Evolutionary conservation across 2,797 vertebrate species (phyloP).

Genomic region (Pelodytes ibericus): DNA sequence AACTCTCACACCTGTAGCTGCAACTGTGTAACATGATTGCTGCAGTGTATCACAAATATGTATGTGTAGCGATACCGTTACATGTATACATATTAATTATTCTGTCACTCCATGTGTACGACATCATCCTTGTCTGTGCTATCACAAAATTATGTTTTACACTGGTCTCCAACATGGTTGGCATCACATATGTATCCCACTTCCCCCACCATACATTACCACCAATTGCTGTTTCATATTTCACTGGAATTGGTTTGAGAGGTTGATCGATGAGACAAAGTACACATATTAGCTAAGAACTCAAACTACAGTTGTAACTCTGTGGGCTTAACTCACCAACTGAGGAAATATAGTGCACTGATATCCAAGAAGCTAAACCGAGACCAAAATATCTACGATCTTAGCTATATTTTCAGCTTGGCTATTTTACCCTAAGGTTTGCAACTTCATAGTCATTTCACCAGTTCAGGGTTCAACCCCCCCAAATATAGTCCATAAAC

Average conservation of each 20-base stretch:
- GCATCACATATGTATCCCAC: conserved; percentile 15
- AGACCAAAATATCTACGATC: too few relatives aligned
- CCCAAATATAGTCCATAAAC: too few relatives aligned
- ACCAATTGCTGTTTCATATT: not conserved
- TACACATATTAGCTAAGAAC: not conserved
- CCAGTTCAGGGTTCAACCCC: too few relatives aligned
- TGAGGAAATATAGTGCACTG: too few relatives aligned
- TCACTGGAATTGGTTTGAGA: conserved; percentile 31
- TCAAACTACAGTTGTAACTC: too few relatives aligned
- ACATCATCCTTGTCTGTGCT: conserved; percentile 50
- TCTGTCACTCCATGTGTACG: conserved; percentile 52
- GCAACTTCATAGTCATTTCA: too few relatives aligned
- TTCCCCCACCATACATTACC: not conserved
- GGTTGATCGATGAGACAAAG: conserved; percentile 5
- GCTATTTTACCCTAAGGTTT: too few relatives aligned
- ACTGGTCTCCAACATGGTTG: not conserved
- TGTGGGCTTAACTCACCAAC: too few relatives aligned
- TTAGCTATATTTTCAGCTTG: too few relatives aligned
- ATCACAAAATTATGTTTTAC: conserved; percentile 40
- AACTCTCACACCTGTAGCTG: conserved; percentile 46
- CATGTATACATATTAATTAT: conserved; percentile 45
- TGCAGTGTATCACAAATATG: conserved; percentile 52
- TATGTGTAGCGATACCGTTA: conserved; percentile 52
- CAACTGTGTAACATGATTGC: conserved; percentile 59
- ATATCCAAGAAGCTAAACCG: too few relatives aligned